These are phyloP conservation scores for Morinoia aosen DNA, from an alignment of 2,888 invertebrate genomes.

Conservation along the genomic window DNA sequence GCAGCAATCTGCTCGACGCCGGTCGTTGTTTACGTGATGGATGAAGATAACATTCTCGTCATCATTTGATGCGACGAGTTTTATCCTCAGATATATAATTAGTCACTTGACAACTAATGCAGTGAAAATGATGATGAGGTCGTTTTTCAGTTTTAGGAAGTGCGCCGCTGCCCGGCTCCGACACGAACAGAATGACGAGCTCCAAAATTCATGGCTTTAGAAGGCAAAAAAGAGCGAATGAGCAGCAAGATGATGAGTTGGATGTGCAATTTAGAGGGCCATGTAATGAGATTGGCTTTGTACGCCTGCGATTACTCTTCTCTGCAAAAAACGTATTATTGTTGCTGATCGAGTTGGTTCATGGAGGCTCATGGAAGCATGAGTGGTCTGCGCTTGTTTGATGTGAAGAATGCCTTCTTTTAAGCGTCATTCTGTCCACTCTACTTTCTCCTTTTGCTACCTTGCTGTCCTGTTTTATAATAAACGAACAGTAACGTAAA, in stretches of 20 bases:
- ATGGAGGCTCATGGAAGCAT: background rate
- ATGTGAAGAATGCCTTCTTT: background rate
- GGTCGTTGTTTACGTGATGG: background rate
- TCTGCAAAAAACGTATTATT: constrained; percentile 5
- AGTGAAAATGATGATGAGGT: constrained; percentile 28
- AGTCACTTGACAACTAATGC: constrained; percentile 35
- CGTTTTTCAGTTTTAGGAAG: constrained; percentile 6
- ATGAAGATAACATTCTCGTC: constrained; percentile 26
- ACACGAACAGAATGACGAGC: constrained; percentile 9
- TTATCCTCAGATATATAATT: background rate
- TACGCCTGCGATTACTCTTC: constrained; percentile 20
- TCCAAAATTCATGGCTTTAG: constrained; percentile 31
- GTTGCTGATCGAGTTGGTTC: background rate
- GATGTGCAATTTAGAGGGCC: constrained; percentile 48
- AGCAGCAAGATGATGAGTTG: constrained; percentile 44
- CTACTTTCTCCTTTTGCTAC: too few species aligned
- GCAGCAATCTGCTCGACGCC: background rate
- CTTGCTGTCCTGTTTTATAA: too few species aligned
- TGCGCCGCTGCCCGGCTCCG: background rate
- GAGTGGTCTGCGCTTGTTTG: background rate
- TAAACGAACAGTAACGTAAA: too few species aligned
- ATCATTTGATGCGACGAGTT: background rate
- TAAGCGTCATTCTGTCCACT: too few species aligned
- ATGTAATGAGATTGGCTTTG: constrained; percentile 51
- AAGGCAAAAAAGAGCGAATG: constrained; percentile 28